A percentile compares a stretch with the other conserved stretches of the same genome.
These are phyloP conservation scores for Ophion ventricosus DNA, from an alignment of 2,888 invertebrate genomes.

Conservation along the genomic window DNA sequence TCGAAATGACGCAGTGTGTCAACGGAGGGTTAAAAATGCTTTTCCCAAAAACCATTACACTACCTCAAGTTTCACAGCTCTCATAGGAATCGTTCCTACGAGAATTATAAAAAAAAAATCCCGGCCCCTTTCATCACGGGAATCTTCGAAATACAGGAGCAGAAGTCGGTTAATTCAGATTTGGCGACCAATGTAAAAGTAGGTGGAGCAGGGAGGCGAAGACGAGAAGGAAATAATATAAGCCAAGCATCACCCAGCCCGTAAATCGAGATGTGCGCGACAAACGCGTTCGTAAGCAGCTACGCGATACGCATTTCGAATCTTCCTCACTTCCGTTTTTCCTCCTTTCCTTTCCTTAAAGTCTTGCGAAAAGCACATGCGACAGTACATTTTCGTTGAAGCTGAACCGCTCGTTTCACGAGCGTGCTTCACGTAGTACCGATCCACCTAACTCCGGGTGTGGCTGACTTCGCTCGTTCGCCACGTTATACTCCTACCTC, in stretches of 20 bases:
- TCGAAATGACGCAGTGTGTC: too few relatives aligned
- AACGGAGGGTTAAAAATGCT: too few relatives aligned
- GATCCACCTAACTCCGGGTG: conserved; percentile 55
- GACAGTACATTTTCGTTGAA: conserved; percentile 42
- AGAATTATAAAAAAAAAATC: too few relatives aligned
- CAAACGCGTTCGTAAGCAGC: conserved; percentile 39
- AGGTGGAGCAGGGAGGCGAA: not conserved
- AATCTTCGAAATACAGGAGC: too few relatives aligned
- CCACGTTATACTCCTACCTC: conserved; percentile 71
- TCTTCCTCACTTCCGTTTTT: conserved; percentile 55
- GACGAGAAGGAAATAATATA: conserved; percentile 23
- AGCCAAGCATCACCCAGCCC: conserved; percentile 40
- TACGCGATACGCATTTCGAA: conserved; percentile 75
- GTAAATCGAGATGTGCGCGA: conserved; percentile 38
- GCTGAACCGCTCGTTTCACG: conserved; percentile 52
- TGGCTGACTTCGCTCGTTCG: conserved; percentile 56
- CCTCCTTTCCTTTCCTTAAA: conserved; percentile 10
- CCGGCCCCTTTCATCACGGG: too few relatives aligned
- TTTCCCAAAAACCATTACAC: too few relatives aligned
- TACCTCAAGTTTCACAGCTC: too few relatives aligned
- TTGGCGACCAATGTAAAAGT: not conserved
- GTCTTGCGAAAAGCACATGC: conserved; percentile 35
- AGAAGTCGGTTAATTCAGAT: not conserved
- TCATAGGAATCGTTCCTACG: too few relatives aligned
- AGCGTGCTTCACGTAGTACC: conserved; percentile 51